Evolutionary conservation across 2,113 vertebrate species (phyloP).

Genomic region (Maccullochella peelii): DNA sequence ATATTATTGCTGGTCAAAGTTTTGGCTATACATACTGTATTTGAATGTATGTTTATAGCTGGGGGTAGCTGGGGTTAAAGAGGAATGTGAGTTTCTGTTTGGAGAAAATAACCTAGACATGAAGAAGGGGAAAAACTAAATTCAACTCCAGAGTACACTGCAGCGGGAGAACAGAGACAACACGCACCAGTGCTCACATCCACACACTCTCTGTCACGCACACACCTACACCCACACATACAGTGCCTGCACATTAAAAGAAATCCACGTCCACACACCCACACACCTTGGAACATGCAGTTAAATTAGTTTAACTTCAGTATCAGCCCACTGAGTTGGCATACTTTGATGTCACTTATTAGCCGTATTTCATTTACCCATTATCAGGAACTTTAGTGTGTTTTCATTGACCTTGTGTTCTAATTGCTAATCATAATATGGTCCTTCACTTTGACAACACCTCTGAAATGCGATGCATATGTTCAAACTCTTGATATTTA

Average conservation of each 20-base stretch:
- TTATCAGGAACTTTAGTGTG: conserved; percentile 61
- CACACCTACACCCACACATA: background rate
- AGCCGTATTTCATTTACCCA: conserved; percentile 48
- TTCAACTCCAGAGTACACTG: background rate
- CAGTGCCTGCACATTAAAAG: background rate
- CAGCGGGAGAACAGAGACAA: background rate
- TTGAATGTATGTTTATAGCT: background rate
- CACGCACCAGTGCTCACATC: background rate
- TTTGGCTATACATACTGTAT: background rate
- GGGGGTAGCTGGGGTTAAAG: background rate
- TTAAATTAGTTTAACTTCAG: conserved; percentile 24
- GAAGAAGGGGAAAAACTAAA: background rate
- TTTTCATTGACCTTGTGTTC: conserved; percentile 73
- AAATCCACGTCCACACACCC: background rate
- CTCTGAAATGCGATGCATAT: conserved; percentile 37
- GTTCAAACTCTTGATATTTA: conserved; percentile 24
- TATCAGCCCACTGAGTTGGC: conserved; percentile 39
- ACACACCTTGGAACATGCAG: background rate
- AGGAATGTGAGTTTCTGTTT: background rate
- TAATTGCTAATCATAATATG: conserved; percentile 73
- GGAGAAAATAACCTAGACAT: background rate
- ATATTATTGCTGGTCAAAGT: background rate
- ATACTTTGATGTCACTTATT: conserved; percentile 56
- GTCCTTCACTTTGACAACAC: conserved; percentile 49
- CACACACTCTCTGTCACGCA: background rate